Evolutionary conservation across 2,113 vertebrate species (phyloP).

Genomic region (Syngnathus scovelli): DNA sequence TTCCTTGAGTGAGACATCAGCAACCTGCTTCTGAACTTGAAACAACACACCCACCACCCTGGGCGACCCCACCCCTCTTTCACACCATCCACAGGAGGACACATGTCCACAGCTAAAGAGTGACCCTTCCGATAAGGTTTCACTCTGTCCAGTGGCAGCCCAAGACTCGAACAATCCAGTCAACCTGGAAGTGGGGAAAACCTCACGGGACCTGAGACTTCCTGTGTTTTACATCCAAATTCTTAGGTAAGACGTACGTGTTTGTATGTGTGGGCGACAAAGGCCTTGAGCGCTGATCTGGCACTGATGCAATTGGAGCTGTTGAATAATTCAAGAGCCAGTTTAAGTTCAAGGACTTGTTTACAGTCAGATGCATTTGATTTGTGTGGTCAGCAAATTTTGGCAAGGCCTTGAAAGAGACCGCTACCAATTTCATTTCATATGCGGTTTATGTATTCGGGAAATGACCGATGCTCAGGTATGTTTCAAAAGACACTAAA

Average conservation of each 20-base stretch:
- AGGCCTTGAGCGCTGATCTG: slow-evolving; percentile 25
- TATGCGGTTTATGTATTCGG: not conserved
- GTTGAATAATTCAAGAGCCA: slow-evolving; percentile 24
- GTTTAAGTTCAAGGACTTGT: slow-evolving; percentile 1
- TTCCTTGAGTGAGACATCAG: not conserved
- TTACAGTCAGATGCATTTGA: slow-evolving; percentile 3
- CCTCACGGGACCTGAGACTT: slow-evolving; percentile 34
- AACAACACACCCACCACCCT: slow-evolving; percentile 38
- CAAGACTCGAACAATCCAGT: not conserved
- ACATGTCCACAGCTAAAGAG: slow-evolving; percentile 42
- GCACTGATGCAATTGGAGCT: not conserved
- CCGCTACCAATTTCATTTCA: not conserved
- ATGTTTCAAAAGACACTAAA: not conserved
- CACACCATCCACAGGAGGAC: not conserved
- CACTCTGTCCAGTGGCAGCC: slow-evolving; percentile 52
- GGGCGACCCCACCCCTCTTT: slow-evolving; percentile 20
- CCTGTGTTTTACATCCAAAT: slow-evolving; percentile 31
- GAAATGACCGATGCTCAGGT: not conserved
- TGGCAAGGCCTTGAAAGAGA: slow-evolving; percentile 8
- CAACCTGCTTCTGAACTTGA: slow-evolving; percentile 56
- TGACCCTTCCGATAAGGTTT: slow-evolving; percentile 54
- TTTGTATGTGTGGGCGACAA: not conserved
- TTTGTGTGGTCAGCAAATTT: slow-evolving; percentile 9
- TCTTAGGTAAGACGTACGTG: slow-evolving; percentile 54
- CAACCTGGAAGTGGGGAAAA: slow-evolving; percentile 7